Base-by-base conservation (phyloP, 2,797 vertebrate species). In the Cryptoprocta ferox region DNA sequence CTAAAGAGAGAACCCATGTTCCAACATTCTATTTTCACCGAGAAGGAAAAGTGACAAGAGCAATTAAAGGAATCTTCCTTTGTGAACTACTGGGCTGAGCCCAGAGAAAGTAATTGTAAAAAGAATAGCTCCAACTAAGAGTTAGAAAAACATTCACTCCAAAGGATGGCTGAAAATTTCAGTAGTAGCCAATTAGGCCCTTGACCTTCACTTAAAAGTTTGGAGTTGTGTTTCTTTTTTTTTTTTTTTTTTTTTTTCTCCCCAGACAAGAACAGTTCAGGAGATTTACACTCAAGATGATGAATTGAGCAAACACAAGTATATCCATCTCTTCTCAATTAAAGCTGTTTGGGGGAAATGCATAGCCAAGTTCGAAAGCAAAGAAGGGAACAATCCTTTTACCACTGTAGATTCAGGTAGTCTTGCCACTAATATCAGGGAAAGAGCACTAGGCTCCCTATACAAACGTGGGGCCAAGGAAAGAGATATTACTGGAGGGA, bases 261-360 rank as follows among this genome's bases (percentile, higher is more conserved):
- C 16, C n/a, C 26, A 63, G 10, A 82, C 85, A 73, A 89, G 14
- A 89, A 78, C 19, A n/a, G 32, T 94, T 95, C 84, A 48, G 73
- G 19, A 61, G 28, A 66, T 8, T 84, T 78, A 18, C 0, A 78
- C 24, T 84, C 53, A 78, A 90, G 12, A 81, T 59, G 65, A 85
- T 85, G 24, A 90, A 89, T 78, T 84, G 70, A 84, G 18, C 13
- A 80, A 50, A 61, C 1, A 45, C 7, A 21, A 26, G 10, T 80
- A 79, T 79, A 78, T 92, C 11, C 35, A 21, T 93, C 28, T 70
- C 82, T 85, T 96, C 53, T 90, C 81, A 94, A 26, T 66, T 95
- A 71, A 87, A 32, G 37, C 26, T 45, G 21, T 85, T 76, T 84
- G 26, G 37, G 48, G 9, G 4, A 66, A 78, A 94, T 30, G 80